Conservation (phyloP, 2,888 invertebrate species). For the Sphinx pinastri region DNA sequence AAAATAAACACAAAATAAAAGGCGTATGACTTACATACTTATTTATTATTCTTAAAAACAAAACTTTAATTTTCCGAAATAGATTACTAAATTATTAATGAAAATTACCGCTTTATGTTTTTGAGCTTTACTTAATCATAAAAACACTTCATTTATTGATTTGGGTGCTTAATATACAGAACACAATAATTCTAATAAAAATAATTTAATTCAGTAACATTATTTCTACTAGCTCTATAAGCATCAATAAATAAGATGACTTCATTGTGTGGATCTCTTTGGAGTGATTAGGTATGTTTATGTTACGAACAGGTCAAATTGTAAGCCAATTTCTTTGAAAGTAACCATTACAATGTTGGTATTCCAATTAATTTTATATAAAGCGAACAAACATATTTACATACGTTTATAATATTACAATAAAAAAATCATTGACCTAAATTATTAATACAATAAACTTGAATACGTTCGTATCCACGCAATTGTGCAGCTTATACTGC, state of each 20-base stretch:
- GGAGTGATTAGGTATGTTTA: constrained; percentile 43
- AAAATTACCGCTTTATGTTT: constrained; percentile 51
- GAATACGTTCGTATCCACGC: constrained; percentile 9
- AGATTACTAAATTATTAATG: constrained; percentile 65
- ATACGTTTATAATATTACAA: constrained; percentile 12
- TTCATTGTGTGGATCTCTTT: constrained; percentile 74
- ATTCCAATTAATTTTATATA: constrained; percentile 13
- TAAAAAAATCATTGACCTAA: constrained; percentile 3
- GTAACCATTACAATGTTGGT: background rate
- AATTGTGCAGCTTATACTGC: constrained; percentile 7
- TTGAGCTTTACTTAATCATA: constrained; percentile 73
- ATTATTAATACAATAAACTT: constrained; percentile 7
- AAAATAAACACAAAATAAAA: constrained; percentile 39
- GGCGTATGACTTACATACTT: constrained; percentile 55
- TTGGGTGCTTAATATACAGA: constrained; percentile 77
- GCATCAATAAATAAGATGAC: constrained; percentile 80
- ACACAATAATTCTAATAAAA: constrained; percentile 70
- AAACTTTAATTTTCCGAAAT: constrained; percentile 67
- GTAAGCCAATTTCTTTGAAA: constrained; percentile 15
- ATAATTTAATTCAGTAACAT: constrained; percentile 78
- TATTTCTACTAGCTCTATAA: constrained; percentile 67
- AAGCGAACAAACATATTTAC: constrained; percentile 23
- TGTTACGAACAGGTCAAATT: constrained; percentile 22
- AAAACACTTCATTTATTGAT: constrained; percentile 67
- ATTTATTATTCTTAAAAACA: constrained; percentile 76